phyloP scores from a whole-genome alignment of 2,888 invertebrate species.

The Julus scanicus region DNA sequence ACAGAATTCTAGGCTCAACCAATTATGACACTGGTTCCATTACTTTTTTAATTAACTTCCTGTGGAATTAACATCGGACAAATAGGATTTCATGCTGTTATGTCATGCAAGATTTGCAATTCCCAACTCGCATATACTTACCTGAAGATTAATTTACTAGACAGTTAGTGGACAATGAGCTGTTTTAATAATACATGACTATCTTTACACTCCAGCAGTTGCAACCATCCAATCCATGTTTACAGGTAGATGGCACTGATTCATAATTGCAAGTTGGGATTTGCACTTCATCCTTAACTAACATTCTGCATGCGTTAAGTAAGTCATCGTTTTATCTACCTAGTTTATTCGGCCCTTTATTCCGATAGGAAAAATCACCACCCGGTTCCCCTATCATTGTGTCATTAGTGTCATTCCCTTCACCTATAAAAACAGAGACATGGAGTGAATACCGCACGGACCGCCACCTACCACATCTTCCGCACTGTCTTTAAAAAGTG shows the following conservation, averaged over 20 bases:
- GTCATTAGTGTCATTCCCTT: constrained; percentile 53
- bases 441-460: constrained; percentile 30
- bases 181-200: too few species aligned
- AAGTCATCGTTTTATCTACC: constrained; percentile 47
- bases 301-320: constrained; percentile 29
- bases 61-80: neutral
- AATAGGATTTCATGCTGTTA: neutral
- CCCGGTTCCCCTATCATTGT: constrained; percentile 48
- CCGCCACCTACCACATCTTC: constrained; percentile 13
- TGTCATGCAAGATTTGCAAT: constrained; percentile 4
- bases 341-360: constrained; percentile 53
- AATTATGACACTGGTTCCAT: neutral
- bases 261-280: neutral
- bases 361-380: constrained; percentile 52
- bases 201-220: too few species aligned
- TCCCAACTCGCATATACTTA: neutral
- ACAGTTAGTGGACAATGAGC: too few species aligned
- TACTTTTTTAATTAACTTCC: neutral
- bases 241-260: neutral
- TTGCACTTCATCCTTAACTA: constrained; percentile 14
- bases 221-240: too few species aligned
- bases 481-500: neutral
- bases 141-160: neutral
- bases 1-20: neutral
- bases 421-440: constrained; percentile 52